Evolutionary conservation across 1,140 invertebrate species (phyloP), one percentile per base, ranked within the genome.

Genomic region (Drosophila ficusphila): DNA sequence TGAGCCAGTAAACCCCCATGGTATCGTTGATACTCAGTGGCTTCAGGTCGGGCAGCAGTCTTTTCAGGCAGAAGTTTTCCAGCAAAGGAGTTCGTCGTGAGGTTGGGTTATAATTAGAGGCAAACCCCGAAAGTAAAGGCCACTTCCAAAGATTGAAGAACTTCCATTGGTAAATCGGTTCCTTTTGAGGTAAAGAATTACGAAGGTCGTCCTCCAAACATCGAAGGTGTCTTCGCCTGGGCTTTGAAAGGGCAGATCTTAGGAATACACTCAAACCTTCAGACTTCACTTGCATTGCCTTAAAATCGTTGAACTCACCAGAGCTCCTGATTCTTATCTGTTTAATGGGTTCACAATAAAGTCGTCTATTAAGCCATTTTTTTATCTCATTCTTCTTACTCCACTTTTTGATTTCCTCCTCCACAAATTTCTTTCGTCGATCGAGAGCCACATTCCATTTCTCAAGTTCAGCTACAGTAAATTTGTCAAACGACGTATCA

Each of bases 1-100:
- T 31, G 7, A 68, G 23, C 51, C 51, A 68, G 44, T 23, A 42
- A n/a, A 12, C 27, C 18, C 29, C 23, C 6, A 54, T 3, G 11
- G 16, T 8, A 9, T 68, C 51, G n/a, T 57, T 57, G 27, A 16
- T 34, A 9, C 12, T 33, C 23, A 16, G 6, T 8, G 27, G 36
- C 4, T 23, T 39, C 7, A 48, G 11, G 1, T 33, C 4, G 27
- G 42, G 42, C 42, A 39, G 18, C 8, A 31, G 7, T 2, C 38
- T 12, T 4, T 39, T 31, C 7, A 34, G 5, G 21, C 31, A n/a
- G 5, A 34, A 34, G 31, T 18, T 54, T 8, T 44, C 49, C 21
- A 34, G 51, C 21, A 21, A 4, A 5, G 62, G 36, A 4, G 8
- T 14, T 18, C 19, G 14, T 5, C 9, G 12, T 16, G 14, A 9